phyloP scores from a whole-genome alignment of 1,140 invertebrate species.

The Eumaeus atala region DNA sequence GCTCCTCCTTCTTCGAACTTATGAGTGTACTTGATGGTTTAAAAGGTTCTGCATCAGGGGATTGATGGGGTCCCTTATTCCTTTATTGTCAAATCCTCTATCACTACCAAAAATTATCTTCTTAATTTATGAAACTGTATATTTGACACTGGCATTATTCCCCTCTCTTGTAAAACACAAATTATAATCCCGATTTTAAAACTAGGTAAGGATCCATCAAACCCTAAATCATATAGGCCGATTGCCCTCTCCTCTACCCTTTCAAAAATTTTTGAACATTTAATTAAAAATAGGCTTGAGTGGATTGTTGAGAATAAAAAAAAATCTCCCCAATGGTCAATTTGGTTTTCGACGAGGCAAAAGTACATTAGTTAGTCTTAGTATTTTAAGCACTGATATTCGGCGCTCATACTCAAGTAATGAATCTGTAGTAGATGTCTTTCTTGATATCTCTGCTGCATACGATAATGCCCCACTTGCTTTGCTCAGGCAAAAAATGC shows the following conservation, averaged over 20 bases:
- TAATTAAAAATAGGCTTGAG: slow-evolving; percentile 4
- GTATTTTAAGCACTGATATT: too few species aligned
- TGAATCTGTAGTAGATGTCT: not conserved
- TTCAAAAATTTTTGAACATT: slow-evolving; percentile 2
- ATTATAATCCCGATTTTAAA: slow-evolving; percentile 2
- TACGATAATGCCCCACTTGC: slow-evolving; percentile 28
- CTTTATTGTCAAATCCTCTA: not conserved
- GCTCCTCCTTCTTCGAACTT: not conserved
- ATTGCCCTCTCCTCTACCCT: slow-evolving; percentile 2
- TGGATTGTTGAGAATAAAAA: not conserved
- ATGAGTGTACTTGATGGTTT: not conserved
- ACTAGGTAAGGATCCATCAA: not conserved
- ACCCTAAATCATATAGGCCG: slow-evolving; percentile 5
- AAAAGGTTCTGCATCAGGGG: not conserved
- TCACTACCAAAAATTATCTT: not conserved
- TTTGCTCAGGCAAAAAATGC: slow-evolving; percentile 15
- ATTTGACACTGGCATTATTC: not conserved
- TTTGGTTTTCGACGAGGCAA: slow-evolving; percentile 6
- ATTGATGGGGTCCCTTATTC: slow-evolving; percentile 1
- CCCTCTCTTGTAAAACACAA: not conserved
- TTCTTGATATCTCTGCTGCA: slow-evolving; percentile 22
- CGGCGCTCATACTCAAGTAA: too few species aligned
- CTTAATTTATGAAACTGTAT: not conserved
- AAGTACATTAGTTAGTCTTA: not conserved
- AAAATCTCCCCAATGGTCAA: not conserved